These are phyloP conservation scores for Eristalinus aeneus DNA, from an alignment of 2,888 invertebrate genomes.

Conservation along the genomic window DNA sequence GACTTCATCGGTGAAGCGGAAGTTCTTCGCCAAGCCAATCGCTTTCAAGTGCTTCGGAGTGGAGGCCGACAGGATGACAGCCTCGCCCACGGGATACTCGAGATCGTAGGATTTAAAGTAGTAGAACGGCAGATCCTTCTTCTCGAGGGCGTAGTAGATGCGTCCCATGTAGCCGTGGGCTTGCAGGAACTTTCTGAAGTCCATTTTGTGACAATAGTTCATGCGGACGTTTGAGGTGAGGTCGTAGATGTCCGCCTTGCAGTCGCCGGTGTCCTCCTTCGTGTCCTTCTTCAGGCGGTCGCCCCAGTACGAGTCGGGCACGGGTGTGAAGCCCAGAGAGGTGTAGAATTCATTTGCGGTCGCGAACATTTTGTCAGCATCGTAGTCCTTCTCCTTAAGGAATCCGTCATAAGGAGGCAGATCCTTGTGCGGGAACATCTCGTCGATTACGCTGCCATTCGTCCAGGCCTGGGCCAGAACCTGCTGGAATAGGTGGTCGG, in stretches of 20 bases:
- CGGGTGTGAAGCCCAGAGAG: constrained; percentile 75
- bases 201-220: constrained; percentile 78
- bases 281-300: constrained; percentile 76
- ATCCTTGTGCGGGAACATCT: constrained; percentile 75
- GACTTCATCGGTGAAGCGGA: constrained; percentile 75
- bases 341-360: constrained; percentile 77
- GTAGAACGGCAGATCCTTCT: constrained; percentile 77
- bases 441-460: constrained; percentile 76
- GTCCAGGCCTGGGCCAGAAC: constrained; percentile 78
- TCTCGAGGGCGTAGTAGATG: constrained; percentile 77
- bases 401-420: constrained; percentile 77
- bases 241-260: constrained; percentile 78
- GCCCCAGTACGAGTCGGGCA: constrained; percentile 74
- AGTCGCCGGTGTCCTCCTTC: constrained; percentile 75
- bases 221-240: constrained; percentile 77
- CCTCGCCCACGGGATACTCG: constrained; percentile 78
- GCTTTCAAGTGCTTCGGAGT: constrained; percentile 77
- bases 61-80: constrained; percentile 77
- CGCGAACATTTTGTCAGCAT: constrained; percentile 75
- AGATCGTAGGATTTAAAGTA: constrained; percentile 78
- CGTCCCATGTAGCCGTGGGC: constrained; percentile 77
- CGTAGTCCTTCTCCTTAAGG: constrained; percentile 72
- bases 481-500: constrained; percentile 87
- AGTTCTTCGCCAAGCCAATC: constrained; percentile 75
- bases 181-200: constrained; percentile 78